These are phyloP conservation scores for Scelioninae gen. 2 DNA, from an alignment of 2,888 invertebrate genomes.

Conservation along the genomic window DNA sequence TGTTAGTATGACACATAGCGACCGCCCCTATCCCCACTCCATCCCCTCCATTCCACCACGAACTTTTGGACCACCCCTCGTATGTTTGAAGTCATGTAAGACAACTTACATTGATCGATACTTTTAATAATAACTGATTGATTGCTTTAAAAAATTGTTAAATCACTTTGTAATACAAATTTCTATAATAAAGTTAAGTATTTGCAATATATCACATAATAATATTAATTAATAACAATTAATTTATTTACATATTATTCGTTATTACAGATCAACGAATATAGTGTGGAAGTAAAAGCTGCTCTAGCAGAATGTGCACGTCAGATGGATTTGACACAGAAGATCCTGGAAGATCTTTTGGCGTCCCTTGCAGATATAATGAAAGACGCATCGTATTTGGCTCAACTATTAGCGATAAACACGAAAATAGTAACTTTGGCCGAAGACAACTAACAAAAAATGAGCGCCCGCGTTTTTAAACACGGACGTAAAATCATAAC, in stretches of 20 bases:
- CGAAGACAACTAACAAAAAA: constrained; percentile 80
- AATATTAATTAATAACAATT: too few species aligned
- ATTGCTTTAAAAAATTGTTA: too few species aligned
- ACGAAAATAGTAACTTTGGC: constrained; percentile 87
- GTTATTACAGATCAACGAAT: constrained; percentile 73
- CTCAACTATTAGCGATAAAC: constrained; percentile 87
- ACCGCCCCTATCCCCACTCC: too few species aligned
- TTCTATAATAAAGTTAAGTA: too few species aligned
- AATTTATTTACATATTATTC: neutral
- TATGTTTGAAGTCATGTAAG: too few species aligned
- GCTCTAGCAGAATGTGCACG: constrained; percentile 79
- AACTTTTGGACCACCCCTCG: too few species aligned
- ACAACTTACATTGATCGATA: too few species aligned
- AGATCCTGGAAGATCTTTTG: constrained; percentile 80
- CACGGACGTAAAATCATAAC: constrained; percentile 60
- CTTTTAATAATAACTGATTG: too few species aligned
- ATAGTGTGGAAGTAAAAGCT: constrained; percentile 78
- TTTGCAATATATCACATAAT: too few species aligned
- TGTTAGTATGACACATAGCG: too few species aligned
- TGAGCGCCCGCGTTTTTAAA: constrained; percentile 63
- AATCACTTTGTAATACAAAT: too few species aligned
- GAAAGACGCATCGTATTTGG: constrained; percentile 83
- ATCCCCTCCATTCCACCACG: too few species aligned
- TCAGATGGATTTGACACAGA: constrained; percentile 82
- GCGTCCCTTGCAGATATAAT: constrained; percentile 82